Evolutionary conservation across 1,140 invertebrate genomes (phyloP).

Genomic region (Drosophila elegans): DNA sequence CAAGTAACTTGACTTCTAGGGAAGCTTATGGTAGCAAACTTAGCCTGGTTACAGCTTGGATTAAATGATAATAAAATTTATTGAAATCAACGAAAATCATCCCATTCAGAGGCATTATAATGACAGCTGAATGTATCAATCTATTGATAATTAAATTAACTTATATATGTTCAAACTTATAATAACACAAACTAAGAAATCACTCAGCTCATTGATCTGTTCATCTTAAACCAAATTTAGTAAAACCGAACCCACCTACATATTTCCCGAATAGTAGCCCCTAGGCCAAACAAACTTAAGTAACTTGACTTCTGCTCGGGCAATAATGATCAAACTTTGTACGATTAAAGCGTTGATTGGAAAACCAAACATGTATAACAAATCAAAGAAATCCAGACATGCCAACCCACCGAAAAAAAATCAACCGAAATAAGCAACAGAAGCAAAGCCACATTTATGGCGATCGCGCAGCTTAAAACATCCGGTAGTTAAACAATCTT

Average conservation of each 20-base stretch:
- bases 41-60: background rate
- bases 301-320: background rate
- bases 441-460: slow-evolving; percentile 36
- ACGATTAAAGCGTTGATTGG: slow-evolving; percentile 8
- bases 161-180: too few species aligned
- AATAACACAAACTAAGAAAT: background rate
- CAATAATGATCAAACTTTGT: background rate
- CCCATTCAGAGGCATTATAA: background rate
- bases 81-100: background rate
- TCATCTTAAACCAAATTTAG: background rate
- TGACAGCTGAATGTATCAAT: background rate
- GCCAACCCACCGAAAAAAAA: slow-evolving; percentile 1
- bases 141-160: background rate
- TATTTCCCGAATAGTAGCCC: background rate
- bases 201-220: background rate
- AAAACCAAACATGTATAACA: slow-evolving; percentile 10
- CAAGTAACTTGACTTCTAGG: background rate
- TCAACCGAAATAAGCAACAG: slow-evolving; percentile 10
- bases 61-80: background rate
- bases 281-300: background rate
- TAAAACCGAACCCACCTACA: background rate
- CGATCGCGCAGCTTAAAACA: slow-evolving; percentile 66
- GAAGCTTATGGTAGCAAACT: background rate
- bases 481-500: slow-evolving; percentile 76
- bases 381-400: slow-evolving; percentile 15